A percentile compares a stretch with the other conserved stretches of the same genome.
Conservation (phyloP, 2,888 invertebrate species). For the Barypeithes pellucidus region DNA sequence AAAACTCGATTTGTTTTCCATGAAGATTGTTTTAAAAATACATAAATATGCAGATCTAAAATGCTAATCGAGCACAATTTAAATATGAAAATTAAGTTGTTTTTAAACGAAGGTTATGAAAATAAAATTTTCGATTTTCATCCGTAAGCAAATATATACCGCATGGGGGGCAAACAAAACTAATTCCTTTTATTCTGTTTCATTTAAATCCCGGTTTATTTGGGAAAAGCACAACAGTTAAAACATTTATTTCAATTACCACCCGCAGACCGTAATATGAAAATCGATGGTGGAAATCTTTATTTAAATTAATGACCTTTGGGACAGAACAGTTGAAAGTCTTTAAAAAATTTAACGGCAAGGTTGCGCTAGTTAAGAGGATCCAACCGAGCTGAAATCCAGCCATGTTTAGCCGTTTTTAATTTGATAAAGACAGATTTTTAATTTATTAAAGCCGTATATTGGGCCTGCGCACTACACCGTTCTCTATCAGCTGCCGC, state of each 20-base stretch:
- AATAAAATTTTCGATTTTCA: background rate
- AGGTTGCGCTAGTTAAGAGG: background rate
- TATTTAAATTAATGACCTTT: conserved; percentile 49
- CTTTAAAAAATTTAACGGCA: conserved; percentile 25
- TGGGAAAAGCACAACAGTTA: conserved; percentile 28
- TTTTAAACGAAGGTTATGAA: conserved; percentile 8
- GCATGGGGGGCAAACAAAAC: background rate
- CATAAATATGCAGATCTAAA: background rate
- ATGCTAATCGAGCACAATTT: conserved; percentile 1
- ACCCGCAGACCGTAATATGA: conserved; percentile 37
- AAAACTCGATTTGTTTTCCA: background rate
- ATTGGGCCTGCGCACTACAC: no score
- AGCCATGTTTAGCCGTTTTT: no score
- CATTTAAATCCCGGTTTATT: conserved; percentile 27
- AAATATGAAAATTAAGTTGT: conserved; percentile 1
- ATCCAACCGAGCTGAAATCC: no score
- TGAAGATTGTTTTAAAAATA: conserved; percentile 5
- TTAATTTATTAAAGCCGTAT: no score
- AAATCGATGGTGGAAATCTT: conserved; percentile 38
- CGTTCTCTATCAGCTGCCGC: no score
- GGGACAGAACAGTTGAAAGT: conserved; percentile 18
- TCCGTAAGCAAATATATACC: background rate
- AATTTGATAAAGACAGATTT: no score
- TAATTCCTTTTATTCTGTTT: conserved; percentile 19
- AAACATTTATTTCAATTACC: conserved; percentile 50